Percentiles rank a stretch among this genome's conserved stretches.
Evolutionary conservation across 2,113 vertebrate genomes (phyloP).

Genomic region (Pterocles gutturalis): DNA sequence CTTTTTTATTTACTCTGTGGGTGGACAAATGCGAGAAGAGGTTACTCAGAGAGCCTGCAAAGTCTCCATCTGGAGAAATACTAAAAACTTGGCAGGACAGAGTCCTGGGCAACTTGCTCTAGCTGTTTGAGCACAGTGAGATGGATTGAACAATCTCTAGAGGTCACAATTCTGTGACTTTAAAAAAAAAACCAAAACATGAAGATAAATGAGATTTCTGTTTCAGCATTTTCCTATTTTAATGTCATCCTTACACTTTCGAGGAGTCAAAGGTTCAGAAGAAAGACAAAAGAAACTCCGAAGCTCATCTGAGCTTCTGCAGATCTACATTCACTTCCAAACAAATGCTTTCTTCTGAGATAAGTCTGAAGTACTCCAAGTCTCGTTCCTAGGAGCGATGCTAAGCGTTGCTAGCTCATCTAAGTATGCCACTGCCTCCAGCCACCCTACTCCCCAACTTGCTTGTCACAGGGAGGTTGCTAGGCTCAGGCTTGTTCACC

Average conservation of each 20-base stretch:
- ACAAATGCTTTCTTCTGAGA: fast-evolving
- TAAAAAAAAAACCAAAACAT: neutral
- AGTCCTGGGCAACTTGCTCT: neutral
- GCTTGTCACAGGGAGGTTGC: neutral
- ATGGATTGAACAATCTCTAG: neutral
- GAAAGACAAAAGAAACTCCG: neutral
- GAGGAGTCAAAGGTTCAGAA: neutral
- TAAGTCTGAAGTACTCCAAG: neutral
- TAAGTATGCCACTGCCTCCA: neutral
- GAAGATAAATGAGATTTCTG: neutral
- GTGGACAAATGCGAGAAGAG: neutral
- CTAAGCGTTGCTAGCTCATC: neutral
- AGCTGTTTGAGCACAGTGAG: neutral
- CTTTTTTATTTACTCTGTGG: neutral
- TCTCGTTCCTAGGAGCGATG: neutral
- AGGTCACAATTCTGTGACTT: neutral
- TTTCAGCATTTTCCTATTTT: neutral
- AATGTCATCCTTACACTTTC: neutral
- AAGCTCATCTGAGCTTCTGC: neutral
- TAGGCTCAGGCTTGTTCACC: neutral
- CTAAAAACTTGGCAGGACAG: neutral
- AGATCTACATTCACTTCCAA: neutral
- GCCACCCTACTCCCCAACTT: neutral
- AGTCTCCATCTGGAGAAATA: neutral
- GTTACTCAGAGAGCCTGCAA: neutral